Evolutionary conservation across 2,797 vertebrate genomes (phyloP), one percentile per base, ranked within the genome.

Genomic region (Chrysolophus pictus): DNA sequence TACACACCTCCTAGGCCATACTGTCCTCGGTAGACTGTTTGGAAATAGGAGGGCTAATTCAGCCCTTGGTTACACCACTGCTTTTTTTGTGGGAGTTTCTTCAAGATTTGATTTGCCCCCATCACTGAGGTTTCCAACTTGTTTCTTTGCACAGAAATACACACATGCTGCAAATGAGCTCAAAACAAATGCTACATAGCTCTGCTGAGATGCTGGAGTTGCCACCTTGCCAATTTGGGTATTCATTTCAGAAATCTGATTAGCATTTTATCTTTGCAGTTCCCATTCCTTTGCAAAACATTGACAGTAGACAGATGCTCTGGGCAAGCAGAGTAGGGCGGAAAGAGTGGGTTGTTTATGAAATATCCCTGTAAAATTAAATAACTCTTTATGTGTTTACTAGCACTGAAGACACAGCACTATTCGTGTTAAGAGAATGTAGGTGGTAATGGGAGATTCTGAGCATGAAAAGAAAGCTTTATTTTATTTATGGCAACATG

Each of bases 341-440:
- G 33, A 71, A 88, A 71, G 41, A 73, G 16, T 14, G 71, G 59
- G 65, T 83, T 4, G 11, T 75, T 78, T 67, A 42, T 26, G 14
- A 85, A 85, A 83, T 65, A 62, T 16, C 74, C 26, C 16, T 72
- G 35, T 82, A 63, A 74, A 87, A 80, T 68, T 55, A 51, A 96
- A 63, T 58, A 71, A 59, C 18, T 53, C 28, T 73, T 85, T 77
- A 29, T 68, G 12, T 72, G 53, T 64, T 88, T 23, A 53, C 9
- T 26, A 42, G 17, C 29, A 22, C 23, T 74, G 75, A 3, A 79
- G 31, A 47, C 35, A 63, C 7, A 56, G 26, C 28, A 37, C 2
- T 41, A 14, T 59, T 71, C 46, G 35, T 42, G 12, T n/a, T 71
- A 49, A 70, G 75, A 80, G 29, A 80, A 63, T 59, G 68, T 51